Conservation (phyloP, 2,113 vertebrate genomes). For the Falcunculus frontatus region DNA sequence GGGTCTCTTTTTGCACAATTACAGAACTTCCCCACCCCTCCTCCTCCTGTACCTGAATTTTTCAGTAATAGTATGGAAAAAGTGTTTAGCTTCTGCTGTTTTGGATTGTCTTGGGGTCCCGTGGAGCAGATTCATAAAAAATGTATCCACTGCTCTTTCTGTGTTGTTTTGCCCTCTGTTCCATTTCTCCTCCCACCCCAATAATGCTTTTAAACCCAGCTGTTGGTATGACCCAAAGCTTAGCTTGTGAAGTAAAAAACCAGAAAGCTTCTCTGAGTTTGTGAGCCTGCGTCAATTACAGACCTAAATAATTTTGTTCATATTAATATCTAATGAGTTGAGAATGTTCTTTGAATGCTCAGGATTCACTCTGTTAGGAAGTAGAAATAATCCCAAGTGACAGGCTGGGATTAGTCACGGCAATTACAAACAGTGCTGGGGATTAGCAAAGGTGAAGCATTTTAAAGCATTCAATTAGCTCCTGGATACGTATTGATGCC, state of each 20-base stretch:
- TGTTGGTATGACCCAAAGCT: background rate
- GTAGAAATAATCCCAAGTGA: conserved; percentile 18
- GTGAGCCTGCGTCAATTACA: background rate
- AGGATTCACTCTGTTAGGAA: background rate
- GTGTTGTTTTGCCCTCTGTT: background rate
- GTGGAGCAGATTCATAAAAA: background rate
- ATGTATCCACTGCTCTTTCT: background rate
- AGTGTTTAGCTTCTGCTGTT: background rate
- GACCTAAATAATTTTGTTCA: background rate
- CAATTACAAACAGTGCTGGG: background rate
- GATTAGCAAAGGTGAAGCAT: conserved; percentile 20
- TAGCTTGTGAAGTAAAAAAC: background rate
- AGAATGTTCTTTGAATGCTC: background rate
- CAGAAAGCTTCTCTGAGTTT: background rate
- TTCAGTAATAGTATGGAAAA: background rate
- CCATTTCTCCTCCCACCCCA: background rate
- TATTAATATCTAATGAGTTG: background rate
- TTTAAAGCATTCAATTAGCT: background rate
- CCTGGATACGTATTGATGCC: background rate
- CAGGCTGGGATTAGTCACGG: background rate
- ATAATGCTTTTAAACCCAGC: background rate
- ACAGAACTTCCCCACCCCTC: background rate
- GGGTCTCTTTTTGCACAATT: background rate
- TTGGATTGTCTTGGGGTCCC: background rate
- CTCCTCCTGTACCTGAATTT: background rate